Evolutionary conservation across 2,797 vertebrate species (phyloP).

Genomic region (Myoxocephalus aenaeus): DNA sequence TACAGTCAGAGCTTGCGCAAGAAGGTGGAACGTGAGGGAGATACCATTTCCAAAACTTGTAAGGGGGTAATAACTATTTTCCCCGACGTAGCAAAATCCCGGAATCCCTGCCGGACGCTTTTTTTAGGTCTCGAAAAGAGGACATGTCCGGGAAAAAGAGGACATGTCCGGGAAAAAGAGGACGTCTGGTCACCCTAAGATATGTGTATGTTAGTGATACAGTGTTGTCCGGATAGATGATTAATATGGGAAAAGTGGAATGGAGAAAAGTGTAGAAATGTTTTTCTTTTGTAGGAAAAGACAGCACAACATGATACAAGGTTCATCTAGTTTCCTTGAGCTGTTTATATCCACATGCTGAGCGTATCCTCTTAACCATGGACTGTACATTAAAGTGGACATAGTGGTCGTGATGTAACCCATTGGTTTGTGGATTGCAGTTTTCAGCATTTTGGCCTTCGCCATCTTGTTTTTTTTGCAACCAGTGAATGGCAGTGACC

Average conservation of each 20-base stretch:
- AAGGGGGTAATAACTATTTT: too few relatives aligned
- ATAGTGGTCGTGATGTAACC: neutral
- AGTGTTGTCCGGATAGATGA: neutral
- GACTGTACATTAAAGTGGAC: neutral
- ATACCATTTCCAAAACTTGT: too few relatives aligned
- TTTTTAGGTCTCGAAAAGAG: too few relatives aligned
- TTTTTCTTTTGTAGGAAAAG: neutral
- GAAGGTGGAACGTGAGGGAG: too few relatives aligned
- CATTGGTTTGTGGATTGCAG: neutral
- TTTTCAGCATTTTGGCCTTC: neutral
- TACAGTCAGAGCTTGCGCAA: too few relatives aligned
- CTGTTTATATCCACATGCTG: neutral
- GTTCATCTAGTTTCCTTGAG: neutral
- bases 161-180: too few relatives aligned
- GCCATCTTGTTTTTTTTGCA: too few relatives aligned
- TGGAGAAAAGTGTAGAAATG: neutral
- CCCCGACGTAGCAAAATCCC: too few relatives aligned
- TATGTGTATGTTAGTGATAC: neutral
- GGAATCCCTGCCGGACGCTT: too few relatives aligned
- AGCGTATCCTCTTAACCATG: neutral
- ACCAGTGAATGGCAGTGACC: too few relatives aligned
- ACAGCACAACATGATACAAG: neutral
- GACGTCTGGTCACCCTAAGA: too few relatives aligned
- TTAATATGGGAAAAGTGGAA: conserved; percentile 3
- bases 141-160: too few relatives aligned